Evolutionary conservation across 2,888 invertebrate species (phyloP), one percentile per base, ranked within the genome.

Genomic region (Panopea generosa): DNA sequence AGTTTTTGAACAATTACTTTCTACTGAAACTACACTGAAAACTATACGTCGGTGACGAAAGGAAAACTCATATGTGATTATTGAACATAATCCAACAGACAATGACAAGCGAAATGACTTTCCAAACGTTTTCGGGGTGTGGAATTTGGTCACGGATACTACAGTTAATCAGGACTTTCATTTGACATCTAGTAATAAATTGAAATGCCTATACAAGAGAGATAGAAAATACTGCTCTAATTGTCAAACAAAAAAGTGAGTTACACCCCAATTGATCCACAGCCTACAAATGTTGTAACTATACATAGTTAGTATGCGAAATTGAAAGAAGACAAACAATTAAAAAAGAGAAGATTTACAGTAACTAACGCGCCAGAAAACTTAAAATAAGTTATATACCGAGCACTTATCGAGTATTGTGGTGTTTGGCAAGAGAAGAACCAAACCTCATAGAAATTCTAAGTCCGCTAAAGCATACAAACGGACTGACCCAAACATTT

Each of bases 301-400:
- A 16, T 63, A 6, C 63, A 63, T 29, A 53, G 53, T 26, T 63
- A 55, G 16, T 63, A 22, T 22, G 45, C 55, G 7, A n/a, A 33
- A 53, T 43, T 63, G 18, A 63, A 63, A 45, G 53, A 53, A 9
- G 20, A 38, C 24, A 9, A 52, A 3, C 3, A 38, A 2, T 55
- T 43, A 26, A 63, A 55, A 26, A 63, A 63, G 45, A 18, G 43
- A 18, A 24, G 43, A 7, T 26, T 29, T 24, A 55, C 40, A 27
- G 53, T 63, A 6, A 43, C 18, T 26, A 18, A 43, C 2, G 27
- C 63, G 33, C 53, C 63, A 4, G 45, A 53, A 2, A 22, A 53
- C 1, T 40, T 63, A 11, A 9, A 4, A 3, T 22, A 14, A 20
- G 4, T 24, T 4, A 24, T 7, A 52, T 20, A 3, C 4, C 4